These are phyloP conservation scores for Vannuccia rotundouncinata DNA, from an alignment of 2,888 invertebrate species.

Conservation along the genomic window DNA sequence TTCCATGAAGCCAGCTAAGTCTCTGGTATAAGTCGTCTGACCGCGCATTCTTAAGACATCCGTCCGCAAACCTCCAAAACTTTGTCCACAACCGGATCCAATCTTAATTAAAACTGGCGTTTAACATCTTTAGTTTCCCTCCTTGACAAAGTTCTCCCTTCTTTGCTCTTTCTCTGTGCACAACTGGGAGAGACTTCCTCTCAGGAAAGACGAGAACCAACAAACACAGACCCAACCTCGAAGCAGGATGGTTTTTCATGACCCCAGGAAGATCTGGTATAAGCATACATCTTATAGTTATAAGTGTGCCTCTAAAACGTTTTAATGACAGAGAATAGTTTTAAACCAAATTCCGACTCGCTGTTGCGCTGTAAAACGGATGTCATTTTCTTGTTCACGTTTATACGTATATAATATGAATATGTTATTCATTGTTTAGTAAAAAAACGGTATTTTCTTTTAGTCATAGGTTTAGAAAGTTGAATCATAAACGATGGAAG, in stretches of 20 bases:
- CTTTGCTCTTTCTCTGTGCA: background rate
- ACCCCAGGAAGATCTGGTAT: slow-evolving; percentile 8
- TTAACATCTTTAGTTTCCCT: background rate
- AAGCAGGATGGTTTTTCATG: slow-evolving; percentile 10
- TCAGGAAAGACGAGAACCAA: background rate
- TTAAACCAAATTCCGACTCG: background rate
- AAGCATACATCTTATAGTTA: background rate
- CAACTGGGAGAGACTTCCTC: background rate
- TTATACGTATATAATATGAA: background rate
- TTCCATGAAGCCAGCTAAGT: background rate
- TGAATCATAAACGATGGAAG: too few relatives aligned
- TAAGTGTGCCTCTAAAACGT: too few relatives aligned
- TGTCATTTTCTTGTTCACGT: background rate
- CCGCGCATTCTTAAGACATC: background rate
- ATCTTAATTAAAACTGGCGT: slow-evolving; percentile 15
- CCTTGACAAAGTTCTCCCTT: background rate
- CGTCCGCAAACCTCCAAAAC: slow-evolving; percentile 2
- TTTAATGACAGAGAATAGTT: too few relatives aligned
- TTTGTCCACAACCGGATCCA: slow-evolving; percentile 20
- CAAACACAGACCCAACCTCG: background rate
- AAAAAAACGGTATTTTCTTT: too few relatives aligned
- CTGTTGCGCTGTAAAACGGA: background rate
- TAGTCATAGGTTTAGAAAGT: too few relatives aligned
- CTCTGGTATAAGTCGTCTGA: slow-evolving; percentile 15
- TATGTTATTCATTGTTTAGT: background rate